A percentile compares a stretch with the other conserved stretches of the same genome.
These are phyloP conservation scores for Caenorhabditis wallacei DNA, from an alignment of 2,888 invertebrate species.

Conservation along the genomic window DNA sequence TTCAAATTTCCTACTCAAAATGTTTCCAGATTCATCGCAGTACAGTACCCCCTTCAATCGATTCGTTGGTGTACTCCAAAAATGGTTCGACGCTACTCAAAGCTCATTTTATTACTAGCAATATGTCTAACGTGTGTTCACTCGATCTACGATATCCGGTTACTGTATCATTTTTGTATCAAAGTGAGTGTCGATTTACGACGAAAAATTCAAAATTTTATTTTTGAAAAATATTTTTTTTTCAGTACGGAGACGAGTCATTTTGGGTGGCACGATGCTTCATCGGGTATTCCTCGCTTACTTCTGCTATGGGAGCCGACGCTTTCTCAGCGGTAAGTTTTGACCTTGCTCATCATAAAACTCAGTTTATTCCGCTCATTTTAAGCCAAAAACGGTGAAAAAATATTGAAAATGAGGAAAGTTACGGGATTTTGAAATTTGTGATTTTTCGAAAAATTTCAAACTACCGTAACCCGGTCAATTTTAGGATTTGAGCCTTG, in stretches of 20 bases:
- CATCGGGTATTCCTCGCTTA: slow-evolving; percentile 69
- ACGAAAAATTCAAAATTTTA: not conserved
- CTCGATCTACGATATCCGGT: slow-evolving; percentile 69
- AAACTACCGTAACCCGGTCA: not conserved
- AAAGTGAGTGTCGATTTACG: too few relatives aligned
- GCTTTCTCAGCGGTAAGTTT: slow-evolving; percentile 64
- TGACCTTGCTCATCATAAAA: not conserved
- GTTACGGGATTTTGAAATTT: not conserved
- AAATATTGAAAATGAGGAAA: too few relatives aligned
- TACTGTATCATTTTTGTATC: slow-evolving; percentile 75
- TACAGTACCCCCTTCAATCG: slow-evolving; percentile 75
- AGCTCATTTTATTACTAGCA: slow-evolving; percentile 68
- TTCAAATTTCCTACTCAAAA: too few relatives aligned
- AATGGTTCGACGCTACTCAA: slow-evolving; percentile 66
- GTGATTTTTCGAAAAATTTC: not conserved
- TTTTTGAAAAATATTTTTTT: slow-evolving; percentile 3
- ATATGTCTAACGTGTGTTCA: slow-evolving; percentile 63
- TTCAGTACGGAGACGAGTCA: slow-evolving; percentile 55
- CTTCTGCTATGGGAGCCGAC: slow-evolving; percentile 65
- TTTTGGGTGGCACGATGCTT: slow-evolving; percentile 74
- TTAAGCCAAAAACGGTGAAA: not conserved
- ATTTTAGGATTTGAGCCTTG: not conserved
- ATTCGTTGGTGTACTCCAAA: slow-evolving; percentile 70
- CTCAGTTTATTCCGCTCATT: not conserved
- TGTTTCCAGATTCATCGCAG: slow-evolving; percentile 71